Conservation (phyloP, 1,140 invertebrate genomes). For the Drosophila burlai region DNA sequence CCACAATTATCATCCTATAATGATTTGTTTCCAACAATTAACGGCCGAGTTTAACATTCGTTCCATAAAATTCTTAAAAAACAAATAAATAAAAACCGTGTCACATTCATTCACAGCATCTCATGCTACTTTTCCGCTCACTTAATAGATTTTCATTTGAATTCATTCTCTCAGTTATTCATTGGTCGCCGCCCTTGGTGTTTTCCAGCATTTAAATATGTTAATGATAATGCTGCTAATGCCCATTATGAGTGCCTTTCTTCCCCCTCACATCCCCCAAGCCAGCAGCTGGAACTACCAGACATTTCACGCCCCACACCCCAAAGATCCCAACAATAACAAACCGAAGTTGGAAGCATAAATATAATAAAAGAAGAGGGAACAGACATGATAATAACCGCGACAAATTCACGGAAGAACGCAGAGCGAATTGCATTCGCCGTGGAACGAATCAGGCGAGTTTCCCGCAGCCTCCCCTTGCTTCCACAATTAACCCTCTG, state of each 20-base stretch:
- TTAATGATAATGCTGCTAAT: slow-evolving; percentile 67
- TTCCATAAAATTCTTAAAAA: neutral
- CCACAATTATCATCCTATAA: neutral
- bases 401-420: slow-evolving; percentile 76
- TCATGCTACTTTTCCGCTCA: slow-evolving; percentile 15
- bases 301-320: slow-evolving; percentile 54
- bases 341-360: slow-evolving; percentile 24
- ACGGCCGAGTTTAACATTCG: too few relatives aligned
- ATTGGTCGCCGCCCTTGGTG: slow-evolving; percentile 30
- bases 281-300: slow-evolving; percentile 16
- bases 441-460: slow-evolving; percentile 51
- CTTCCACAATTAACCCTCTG: neutral
- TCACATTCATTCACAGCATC: slow-evolving; percentile 14
- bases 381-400: slow-evolving; percentile 75
- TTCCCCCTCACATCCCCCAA: slow-evolving; percentile 5
- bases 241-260: slow-evolving; percentile 8
- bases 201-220: slow-evolving; percentile 69
- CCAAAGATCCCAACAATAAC: slow-evolving; percentile 32
- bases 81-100: neutral
- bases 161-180: slow-evolving; percentile 46
- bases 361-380: slow-evolving; percentile 28
- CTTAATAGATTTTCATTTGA: slow-evolving; percentile 34
- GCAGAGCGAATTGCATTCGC: slow-evolving; percentile 74
- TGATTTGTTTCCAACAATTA: neutral
- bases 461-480: neutral